Conservation (phyloP, 2,888 invertebrate genomes). For the Sesia bembeciformis region DNA sequence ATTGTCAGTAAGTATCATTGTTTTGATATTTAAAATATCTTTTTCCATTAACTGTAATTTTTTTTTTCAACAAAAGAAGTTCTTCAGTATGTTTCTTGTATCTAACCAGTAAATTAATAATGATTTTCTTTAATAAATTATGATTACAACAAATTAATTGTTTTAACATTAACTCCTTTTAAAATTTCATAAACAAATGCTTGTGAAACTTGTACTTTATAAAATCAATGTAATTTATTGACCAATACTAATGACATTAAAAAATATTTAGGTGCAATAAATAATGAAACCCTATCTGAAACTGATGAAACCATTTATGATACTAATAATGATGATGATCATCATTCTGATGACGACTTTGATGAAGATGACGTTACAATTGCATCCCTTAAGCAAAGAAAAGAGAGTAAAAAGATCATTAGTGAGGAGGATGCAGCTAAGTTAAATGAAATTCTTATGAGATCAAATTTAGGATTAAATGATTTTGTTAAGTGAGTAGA, state of each 20-base stretch:
- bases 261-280: slow-evolving; percentile 26
- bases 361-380: slow-evolving; percentile 43
- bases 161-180: neutral
- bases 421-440: slow-evolving; percentile 31
- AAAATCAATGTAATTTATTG: neutral
- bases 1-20: slow-evolving; percentile 46
- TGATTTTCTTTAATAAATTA: neutral
- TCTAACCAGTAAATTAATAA: neutral
- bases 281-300: slow-evolving; percentile 16
- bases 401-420: slow-evolving; percentile 33
- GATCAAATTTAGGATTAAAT: slow-evolving; percentile 44
- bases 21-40: neutral
- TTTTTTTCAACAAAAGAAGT: neutral
- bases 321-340: slow-evolving; percentile 16
- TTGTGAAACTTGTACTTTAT: no score
- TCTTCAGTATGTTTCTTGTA: neutral
- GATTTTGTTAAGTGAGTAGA: slow-evolving; percentile 37
- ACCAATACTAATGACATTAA: slow-evolving; percentile 40
- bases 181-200: no score
- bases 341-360: slow-evolving; percentile 31
- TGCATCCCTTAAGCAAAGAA: slow-evolving; percentile 42
- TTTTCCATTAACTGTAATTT: no score
- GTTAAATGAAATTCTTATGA: slow-evolving; percentile 41
- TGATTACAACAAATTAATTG: neutral
- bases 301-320: slow-evolving; percentile 13